phyloP scores from a whole-genome alignment of 2,888 invertebrate genomes.

The Trichogramma dendrolimi region DNA sequence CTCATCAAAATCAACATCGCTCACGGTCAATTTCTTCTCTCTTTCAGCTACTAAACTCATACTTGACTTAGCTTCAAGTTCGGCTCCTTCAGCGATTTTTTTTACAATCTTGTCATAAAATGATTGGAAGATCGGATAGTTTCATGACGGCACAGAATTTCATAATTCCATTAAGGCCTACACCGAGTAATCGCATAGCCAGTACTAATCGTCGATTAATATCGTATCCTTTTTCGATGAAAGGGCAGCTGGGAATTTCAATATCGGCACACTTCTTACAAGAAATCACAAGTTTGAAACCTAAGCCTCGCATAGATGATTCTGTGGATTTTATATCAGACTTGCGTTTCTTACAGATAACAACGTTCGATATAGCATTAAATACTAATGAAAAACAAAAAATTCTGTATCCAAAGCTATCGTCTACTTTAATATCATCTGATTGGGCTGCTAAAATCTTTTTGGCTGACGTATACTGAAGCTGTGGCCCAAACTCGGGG shows the following conservation, averaged over 20 bases:
- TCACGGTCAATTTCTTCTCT: constrained; percentile 15
- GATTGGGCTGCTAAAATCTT: constrained; percentile 22
- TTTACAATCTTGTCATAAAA: constrained; percentile 23
- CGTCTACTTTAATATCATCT: constrained; percentile 26
- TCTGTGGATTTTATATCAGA: too few species aligned
- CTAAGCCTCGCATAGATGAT: constrained; percentile 13
- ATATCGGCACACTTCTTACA: constrained; percentile 9
- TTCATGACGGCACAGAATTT: constrained; percentile 18
- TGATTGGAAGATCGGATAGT: constrained; percentile 30
- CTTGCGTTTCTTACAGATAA: constrained; percentile 17
- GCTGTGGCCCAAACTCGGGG: constrained; percentile 7
- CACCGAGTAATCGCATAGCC: constrained; percentile 23
- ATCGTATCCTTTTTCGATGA: constrained; percentile 15
- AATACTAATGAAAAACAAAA: constrained; percentile 31
- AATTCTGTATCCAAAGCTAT: constrained; percentile 25
- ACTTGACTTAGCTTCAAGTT: background rate
- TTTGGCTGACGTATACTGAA: constrained; percentile 26
- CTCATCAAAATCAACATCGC: constrained; percentile 13
- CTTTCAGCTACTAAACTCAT: constrained; percentile 8
- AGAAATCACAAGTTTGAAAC: constrained; percentile 17
- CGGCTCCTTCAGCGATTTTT: constrained; percentile 15
- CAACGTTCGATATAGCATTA: constrained; percentile 27
- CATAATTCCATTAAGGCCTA: constrained; percentile 22
- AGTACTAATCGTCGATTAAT: constrained; percentile 19
- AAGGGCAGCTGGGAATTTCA: constrained; percentile 9